Evolutionary conservation across 1,140 invertebrate genomes (phyloP).

Genomic region (Brachionus manjavacas): DNA sequence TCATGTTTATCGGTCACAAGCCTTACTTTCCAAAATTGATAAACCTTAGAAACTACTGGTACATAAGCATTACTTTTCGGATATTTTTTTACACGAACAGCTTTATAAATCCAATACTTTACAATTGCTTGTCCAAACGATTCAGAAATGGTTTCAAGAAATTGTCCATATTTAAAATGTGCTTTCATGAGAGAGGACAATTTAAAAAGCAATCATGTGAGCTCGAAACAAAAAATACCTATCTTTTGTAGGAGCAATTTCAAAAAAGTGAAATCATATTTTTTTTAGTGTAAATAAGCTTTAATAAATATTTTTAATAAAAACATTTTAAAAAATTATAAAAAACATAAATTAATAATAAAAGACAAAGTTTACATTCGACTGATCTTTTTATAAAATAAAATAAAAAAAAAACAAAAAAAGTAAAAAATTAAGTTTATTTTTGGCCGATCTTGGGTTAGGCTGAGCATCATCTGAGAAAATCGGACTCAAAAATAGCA

Average conservation of each 20-base stretch:
- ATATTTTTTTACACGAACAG: slow-evolving; percentile 38
- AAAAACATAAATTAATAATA: too few species aligned
- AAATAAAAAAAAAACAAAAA: too few species aligned
- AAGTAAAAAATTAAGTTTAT: too few species aligned
- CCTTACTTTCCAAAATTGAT: slow-evolving; percentile 23
- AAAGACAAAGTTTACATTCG: too few species aligned
- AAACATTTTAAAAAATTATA: too few species aligned
- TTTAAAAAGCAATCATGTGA: neutral
- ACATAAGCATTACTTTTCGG: neutral
- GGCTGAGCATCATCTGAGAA: too few species aligned
- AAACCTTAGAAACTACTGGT: slow-evolving; percentile 20
- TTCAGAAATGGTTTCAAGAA: slow-evolving; percentile 22
- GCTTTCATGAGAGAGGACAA: neutral
- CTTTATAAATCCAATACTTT: slow-evolving; percentile 27
- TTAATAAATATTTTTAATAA: neutral
- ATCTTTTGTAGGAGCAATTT: neutral
- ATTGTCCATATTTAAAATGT: neutral
- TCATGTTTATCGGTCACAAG: slow-evolving; percentile 24
- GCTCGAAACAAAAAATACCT: neutral
- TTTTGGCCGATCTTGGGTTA: too few species aligned
- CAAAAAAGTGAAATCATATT: neutral
- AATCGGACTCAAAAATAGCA: too few species aligned
- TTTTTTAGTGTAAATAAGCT: neutral
- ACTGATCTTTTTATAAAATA: too few species aligned
- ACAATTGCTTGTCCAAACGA: slow-evolving; percentile 36